Base-by-base conservation (phyloP, 2,888 invertebrate species). In the Agelastica alni region DNA sequence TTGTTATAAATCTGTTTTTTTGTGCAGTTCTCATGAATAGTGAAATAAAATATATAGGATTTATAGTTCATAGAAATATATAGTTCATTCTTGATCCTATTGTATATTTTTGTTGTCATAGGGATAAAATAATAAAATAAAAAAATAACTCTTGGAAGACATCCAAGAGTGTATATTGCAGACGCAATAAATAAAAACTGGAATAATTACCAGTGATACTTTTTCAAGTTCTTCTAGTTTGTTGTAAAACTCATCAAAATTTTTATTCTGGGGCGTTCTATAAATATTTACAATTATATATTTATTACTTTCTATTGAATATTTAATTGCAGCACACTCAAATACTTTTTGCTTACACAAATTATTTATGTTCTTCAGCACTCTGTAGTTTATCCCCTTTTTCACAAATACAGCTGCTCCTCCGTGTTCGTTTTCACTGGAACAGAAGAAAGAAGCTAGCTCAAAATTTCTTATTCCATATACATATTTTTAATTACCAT, bases 71-170 rank as follows among this genome's bases (percentile, higher is more conserved):
- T n/a, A n/a, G n/a, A 9, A 39, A 10, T 39, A 39, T 10, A 39
- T 17, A 17, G 20, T 39, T 39, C 39, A 39, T 39, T 39, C 16
- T 39, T 39, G 13, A 39, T 39, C 7, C 17, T 39, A 16, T 16
- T 5, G 14, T n/a, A n/a, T n/a, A n/a, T n/a, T n/a, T n/a, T n/a
- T n/a, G n/a, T n/a, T n/a, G n/a, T n/a, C n/a, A n/a, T 39, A 16
- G 10, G 13, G 14, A 39, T 39, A 7, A 10, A 17, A 17, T 10
- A 39, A 30, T 10, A 10, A n/a, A n/a, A 30, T 30, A 7, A 10
- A 10, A 30, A 30, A 1, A 30, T 30, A n/a, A n/a, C 30, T 10
- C n/a, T n/a, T n/a, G n/a, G n/a, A n/a, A n/a, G n/a, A n/a, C n/a
- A n/a, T n/a, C n/a, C n/a, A n/a, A n/a, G n/a, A n/a, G n/a, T n/a